Evolutionary conservation across 2,888 invertebrate genomes (phyloP).

Genomic region (Caenorhabditis angaria): DNA sequence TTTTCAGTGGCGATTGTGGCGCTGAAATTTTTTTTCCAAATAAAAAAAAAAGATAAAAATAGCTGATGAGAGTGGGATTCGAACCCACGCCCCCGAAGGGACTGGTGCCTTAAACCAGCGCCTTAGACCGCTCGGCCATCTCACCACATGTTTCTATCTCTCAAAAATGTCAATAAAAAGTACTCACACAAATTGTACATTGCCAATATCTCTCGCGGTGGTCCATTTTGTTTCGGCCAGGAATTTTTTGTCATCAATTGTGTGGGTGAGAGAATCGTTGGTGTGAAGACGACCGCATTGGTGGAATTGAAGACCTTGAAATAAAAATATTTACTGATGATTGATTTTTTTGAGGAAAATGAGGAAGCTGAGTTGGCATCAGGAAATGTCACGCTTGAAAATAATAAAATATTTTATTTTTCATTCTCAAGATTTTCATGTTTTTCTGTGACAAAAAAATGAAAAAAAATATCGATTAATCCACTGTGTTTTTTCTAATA

Average conservation of each 20-base stretch:
- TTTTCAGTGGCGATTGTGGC: constrained; percentile 57
- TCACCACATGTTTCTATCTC: constrained; percentile 8
- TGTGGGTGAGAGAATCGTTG: constrained; percentile 58
- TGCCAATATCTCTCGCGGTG: constrained; percentile 51
- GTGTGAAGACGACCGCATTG: constrained; percentile 47
- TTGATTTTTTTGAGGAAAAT: not conserved
- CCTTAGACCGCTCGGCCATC: constrained; percentile 82
- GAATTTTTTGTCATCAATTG: constrained; percentile 57
- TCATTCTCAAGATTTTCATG: too few relatives aligned
- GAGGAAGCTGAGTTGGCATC: not conserved
- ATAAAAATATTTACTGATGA: not conserved
- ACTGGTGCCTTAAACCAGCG: constrained; percentile 87
- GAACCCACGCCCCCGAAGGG: constrained; percentile 87
- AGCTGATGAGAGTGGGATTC: constrained; percentile 79
- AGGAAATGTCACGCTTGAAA: not conserved
- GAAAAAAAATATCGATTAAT: too few relatives aligned
- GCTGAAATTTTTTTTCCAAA: constrained; percentile 27
- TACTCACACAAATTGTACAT: constrained; percentile 61
- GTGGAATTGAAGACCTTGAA: constrained; percentile 49
- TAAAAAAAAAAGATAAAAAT: constrained; percentile 18
- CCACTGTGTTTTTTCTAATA: too few relatives aligned
- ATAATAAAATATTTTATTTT: too few relatives aligned
- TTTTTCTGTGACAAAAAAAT: too few relatives aligned
- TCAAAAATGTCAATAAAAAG: not conserved
- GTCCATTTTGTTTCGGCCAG: constrained; percentile 55